Evolutionary conservation across 2,888 invertebrate genomes (phyloP), one percentile per base, ranked within the genome.

Genomic region (Drosophila borborema): DNA sequence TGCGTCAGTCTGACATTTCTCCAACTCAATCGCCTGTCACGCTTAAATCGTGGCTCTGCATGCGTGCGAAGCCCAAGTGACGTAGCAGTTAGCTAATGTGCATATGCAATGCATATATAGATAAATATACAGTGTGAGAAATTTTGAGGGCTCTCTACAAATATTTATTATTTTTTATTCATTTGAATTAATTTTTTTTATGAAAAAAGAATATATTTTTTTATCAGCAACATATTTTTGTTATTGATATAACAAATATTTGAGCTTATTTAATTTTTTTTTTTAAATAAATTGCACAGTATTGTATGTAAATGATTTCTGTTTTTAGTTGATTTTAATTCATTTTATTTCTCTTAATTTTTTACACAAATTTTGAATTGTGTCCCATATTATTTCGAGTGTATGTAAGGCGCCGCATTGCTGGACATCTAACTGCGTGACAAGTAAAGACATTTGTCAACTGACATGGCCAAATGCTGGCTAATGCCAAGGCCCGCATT

Each of bases 1-100:
- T 48, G 38, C 53, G 60, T 49, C 45, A 58, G 58, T 23, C 58
- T 34, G 45, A 63, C 64, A 51, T 67, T 74, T 65, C 49, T 67
- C 72, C 74, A 70, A 54, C 74, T 69, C 72, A 64, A 62, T 61
- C 55, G 71, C 70, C 67, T 83, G 86, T 81, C 83, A 76, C 81
- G 23, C 2, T 40, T 40, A 18, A 18, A 36, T 7, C 72, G 65
- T 74, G 51, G 74, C 55, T 78, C 77, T 73, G 79, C 85, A 82
- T 81, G 77, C 74, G 67, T 61, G 46, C 64, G 63, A 69, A 51
- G 72, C 68, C 60, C 60, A 62, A 66, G 78, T 86, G 88, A 86
- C 78, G 72, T 79, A 80, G 84, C 80, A 81, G 45, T 73, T 78
- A 74, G 71, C 58, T 64, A 51, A 48, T 65, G 55, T 56, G 58